Percentiles rank a stretch among this genome's conserved stretches.
phyloP scores from a whole-genome alignment of 2,797 vertebrate species.

The Galago senegalensis region DNA sequence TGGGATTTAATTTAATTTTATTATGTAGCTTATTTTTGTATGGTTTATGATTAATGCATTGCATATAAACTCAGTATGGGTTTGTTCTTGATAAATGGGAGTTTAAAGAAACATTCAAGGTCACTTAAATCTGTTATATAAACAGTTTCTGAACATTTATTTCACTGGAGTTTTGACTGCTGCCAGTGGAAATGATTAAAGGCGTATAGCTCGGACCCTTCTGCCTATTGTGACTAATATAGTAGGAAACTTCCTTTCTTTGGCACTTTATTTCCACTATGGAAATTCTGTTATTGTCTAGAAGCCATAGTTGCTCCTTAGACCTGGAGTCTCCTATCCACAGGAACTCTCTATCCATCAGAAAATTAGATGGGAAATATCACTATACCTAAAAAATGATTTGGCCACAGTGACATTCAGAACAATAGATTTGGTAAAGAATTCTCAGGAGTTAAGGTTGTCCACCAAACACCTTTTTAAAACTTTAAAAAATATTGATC shows the following conservation, averaged over 20 bases:
- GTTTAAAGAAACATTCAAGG: constrained; percentile 69
- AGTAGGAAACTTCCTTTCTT: neutral
- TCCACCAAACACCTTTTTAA: neutral
- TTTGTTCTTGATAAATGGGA: constrained; percentile 82
- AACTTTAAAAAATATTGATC: neutral
- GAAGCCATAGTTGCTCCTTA: neutral
- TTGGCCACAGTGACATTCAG: neutral
- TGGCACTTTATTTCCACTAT: neutral
- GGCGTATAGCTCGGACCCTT: neutral
- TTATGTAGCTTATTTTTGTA: constrained; percentile 83
- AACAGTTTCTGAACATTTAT: constrained; percentile 67
- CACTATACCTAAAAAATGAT: neutral
- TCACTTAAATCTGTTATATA: constrained; percentile 63
- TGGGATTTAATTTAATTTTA: constrained; percentile 89
- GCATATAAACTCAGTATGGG: constrained; percentile 65
- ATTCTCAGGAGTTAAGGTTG: neutral
- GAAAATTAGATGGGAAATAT: neutral
- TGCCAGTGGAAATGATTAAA: constrained; percentile 54
- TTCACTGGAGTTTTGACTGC: constrained; percentile 63
- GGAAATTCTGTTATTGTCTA: neutral
- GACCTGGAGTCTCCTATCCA: neutral
- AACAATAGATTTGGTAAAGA: constrained; percentile 13
- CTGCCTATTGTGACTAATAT: neutral
- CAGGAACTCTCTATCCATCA: neutral
- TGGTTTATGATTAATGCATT: constrained; percentile 86